These are phyloP conservation scores for Agriotes lineatus DNA, from an alignment of 2,888 invertebrate genomes.

Conservation along the genomic window DNA sequence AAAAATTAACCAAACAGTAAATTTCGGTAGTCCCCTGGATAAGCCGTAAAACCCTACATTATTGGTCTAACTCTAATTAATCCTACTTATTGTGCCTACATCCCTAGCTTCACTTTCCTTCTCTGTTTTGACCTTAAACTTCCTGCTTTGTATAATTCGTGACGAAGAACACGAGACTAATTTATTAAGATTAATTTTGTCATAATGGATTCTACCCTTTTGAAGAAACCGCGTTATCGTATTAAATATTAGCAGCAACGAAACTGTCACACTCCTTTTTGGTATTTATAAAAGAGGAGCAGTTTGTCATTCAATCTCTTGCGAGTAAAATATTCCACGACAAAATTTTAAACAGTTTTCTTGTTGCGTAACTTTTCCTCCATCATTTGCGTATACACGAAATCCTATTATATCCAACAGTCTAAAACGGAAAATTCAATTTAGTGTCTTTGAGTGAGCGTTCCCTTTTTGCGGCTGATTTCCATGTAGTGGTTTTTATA, in stretches of 20 bases:
- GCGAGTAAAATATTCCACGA: background rate
- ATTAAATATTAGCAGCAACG: background rate
- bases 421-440: background rate
- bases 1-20: too few relatives aligned
- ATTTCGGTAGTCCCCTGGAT: too few relatives aligned
- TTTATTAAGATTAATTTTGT: conserved; percentile 1
- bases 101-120: background rate
- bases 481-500: background rate
- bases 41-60: background rate
- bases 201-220: background rate
- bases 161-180: background rate
- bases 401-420: background rate
- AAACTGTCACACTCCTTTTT: background rate
- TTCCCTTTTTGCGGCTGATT: background rate
- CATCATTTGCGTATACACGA: background rate
- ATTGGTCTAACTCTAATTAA: background rate
- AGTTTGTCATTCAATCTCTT: background rate
- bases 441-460: background rate
- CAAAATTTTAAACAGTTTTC: background rate
- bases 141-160: background rate
- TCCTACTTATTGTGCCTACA: background rate
- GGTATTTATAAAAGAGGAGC: background rate
- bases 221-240: background rate
- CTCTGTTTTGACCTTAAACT: background rate
- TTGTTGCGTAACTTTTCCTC: background rate